Evolutionary conservation across 2,888 invertebrate species (phyloP), one percentile per base, ranked within the genome.

Genomic region (Drepana falcataria): DNA sequence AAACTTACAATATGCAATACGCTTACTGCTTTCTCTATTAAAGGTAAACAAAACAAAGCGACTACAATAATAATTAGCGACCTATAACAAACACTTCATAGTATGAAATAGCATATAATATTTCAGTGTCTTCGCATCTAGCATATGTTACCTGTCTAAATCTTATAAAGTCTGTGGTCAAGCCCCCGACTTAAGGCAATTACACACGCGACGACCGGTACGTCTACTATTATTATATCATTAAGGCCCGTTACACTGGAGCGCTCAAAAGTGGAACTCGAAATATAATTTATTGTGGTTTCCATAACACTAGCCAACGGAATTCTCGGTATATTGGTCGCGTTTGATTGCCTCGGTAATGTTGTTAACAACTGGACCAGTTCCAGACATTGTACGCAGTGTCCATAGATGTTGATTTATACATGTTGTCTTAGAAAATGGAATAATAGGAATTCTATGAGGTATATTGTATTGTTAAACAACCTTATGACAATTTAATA

Each of bases 211-310:
- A 81, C 75, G 69, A 64, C 63, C 59, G 61, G 64, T 72, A 61
- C 66, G 60, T 65, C 71, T 65, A 63, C 73, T 71, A 79, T 81
- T 81, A 85, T 83, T 83, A 80, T 79, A 67, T 74, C 79, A 83
- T 85, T 83, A 83, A 71, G 65, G 69, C 65, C 75, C 84, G 85
- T 85, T 85, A 84, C 73, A 75, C 65, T 60, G 61, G 57, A 54
- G 60, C 57, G 57, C 59, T 55, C 59, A 59, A 68, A 78, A 70
- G 63, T 77, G 69, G 77, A 66, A 55, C 76, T 78, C 65, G 64
- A 73, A 74, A 69, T 69, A 72, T 71, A 67, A 68, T 64, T 66
- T 68, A 68, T 64, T 75, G 76, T 69, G 78, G 77, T 81, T 74
- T 69, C 64, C 63, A 65, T 64, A 62, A 67, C 58, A 61, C 58